Base-by-base conservation (phyloP, 2,888 invertebrate genomes). In the Acanthosepion pharaonis region DNA sequence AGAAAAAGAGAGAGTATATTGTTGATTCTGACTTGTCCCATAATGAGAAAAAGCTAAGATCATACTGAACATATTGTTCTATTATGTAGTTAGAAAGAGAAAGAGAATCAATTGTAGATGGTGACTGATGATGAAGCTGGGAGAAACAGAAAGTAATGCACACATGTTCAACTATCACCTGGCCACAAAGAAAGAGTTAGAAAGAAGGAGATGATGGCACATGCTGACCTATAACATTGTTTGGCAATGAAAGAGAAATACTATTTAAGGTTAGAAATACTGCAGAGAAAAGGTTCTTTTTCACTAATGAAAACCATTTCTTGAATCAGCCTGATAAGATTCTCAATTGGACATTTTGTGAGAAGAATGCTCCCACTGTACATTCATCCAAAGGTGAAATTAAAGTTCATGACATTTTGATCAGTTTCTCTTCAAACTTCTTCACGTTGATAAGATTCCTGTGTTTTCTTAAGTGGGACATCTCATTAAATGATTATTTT, bases 301-400 rank as follows among this genome's bases (percentile, higher is more conserved):
- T 11, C n/a, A 78, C 78, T 78, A 78, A 78, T 78, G 78, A 78
- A 78, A 78, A 78, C n/a, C 78, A 33, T n/a, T 78, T 78, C 78
- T 78, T 78, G 9, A 78, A 78, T 78, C 20, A 33, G 78, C 78
- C 18, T 78, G n/a, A n/a, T n/a, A 33, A 11, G 78, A 78, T 78
- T n/a, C n/a, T n/a, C 78, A 78, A 78, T 78, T 78, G 78, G n/a
- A n/a, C 78, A 78, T 78, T n/a, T 78, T 78, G 18, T 18, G 15
- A 78, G 78, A 78, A 78, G n/a, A 78, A 18, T 33, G 78, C 11
- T n/a, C 78, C 11, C n/a, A 78, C 8, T n/a, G 9, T 78, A 78
- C 78, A 78, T 78, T 78, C 78, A 78, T 78, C 78, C 11, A 78
- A 78, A 78, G 78, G 78, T 78, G 78, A 78, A 78, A 78, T 78